Conservation (phyloP, 2,888 invertebrate genomes). For the Athripsodes cinereus region DNA sequence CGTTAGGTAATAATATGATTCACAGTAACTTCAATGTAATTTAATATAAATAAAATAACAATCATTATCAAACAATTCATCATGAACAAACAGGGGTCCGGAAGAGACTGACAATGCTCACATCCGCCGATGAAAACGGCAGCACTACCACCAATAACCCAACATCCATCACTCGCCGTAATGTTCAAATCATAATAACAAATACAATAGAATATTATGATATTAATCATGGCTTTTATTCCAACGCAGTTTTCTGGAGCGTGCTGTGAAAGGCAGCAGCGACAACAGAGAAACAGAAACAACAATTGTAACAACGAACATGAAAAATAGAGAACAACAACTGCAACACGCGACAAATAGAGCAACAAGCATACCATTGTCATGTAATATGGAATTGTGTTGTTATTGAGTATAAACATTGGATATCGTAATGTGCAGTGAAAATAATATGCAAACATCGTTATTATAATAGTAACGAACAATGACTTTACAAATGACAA, state of each 20-base stretch:
- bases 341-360: background rate
- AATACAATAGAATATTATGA: constrained; percentile 3
- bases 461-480: too few species aligned
- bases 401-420: background rate
- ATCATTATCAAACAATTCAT: background rate
- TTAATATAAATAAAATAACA: too few species aligned
- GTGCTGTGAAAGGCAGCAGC: constrained; percentile 9
- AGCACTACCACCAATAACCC: background rate
- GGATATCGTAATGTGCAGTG: too few species aligned
- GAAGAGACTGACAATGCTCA: background rate
- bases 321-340: background rate
- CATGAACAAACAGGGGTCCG: background rate
- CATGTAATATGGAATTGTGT: too few species aligned
- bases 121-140: background rate
- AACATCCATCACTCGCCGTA: too few species aligned
- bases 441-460: too few species aligned
- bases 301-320: background rate
- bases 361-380: background rate
- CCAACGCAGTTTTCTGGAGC: constrained; percentile 22
- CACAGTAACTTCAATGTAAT: too few species aligned
- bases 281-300: background rate
- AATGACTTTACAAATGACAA: too few species aligned
- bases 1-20: too few species aligned
- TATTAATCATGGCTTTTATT: too few species aligned
- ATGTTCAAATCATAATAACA: too few species aligned